Conservation (phyloP, 2,888 invertebrate genomes). For the Tryphoninae sp. region DNA sequence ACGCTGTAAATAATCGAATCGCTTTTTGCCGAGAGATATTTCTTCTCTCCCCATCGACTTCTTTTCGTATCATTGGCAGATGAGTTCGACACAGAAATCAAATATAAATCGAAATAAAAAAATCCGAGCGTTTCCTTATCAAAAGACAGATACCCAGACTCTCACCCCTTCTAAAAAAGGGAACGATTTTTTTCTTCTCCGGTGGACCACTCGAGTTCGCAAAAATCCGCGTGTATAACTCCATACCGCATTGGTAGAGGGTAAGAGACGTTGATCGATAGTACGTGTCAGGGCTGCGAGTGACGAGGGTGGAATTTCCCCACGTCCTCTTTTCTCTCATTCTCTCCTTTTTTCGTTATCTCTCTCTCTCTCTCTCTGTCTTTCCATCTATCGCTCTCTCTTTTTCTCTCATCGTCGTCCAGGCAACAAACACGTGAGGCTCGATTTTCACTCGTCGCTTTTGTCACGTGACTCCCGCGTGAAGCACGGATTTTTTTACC, state of each 20-base stretch:
- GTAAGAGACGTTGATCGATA: slow-evolving; percentile 61
- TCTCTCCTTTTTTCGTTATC: slow-evolving; percentile 9
- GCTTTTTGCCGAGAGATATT: neutral
- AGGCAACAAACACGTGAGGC: slow-evolving; percentile 26
- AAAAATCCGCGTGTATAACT: slow-evolving; percentile 35
- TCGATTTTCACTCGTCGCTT: slow-evolving; percentile 36
- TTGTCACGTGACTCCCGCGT: slow-evolving; percentile 19
- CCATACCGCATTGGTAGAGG: slow-evolving; percentile 6
- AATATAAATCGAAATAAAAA: slow-evolving; percentile 47
- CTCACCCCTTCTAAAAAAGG: neutral
- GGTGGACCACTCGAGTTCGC: slow-evolving; percentile 15
- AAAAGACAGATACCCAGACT: neutral
- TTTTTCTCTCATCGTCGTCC: slow-evolving; percentile 12
- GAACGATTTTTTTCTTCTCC: slow-evolving; percentile 38
- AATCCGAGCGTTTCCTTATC: slow-evolving; percentile 44
- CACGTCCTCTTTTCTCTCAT: slow-evolving; percentile 25
- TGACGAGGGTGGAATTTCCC: slow-evolving; percentile 56
- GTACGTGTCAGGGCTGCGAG: slow-evolving; percentile 54
- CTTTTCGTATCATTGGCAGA: neutral
- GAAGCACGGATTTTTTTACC: slow-evolving; percentile 21
- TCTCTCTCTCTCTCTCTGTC: slow-evolving; percentile 25
- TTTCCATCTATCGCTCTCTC: slow-evolving; percentile 25
- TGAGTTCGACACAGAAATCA: neutral
- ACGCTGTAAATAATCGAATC: neutral
- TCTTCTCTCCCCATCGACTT: neutral